These are phyloP conservation scores for Patella vulgata DNA, from an alignment of 1,140 invertebrate species.

Conservation along the genomic window DNA sequence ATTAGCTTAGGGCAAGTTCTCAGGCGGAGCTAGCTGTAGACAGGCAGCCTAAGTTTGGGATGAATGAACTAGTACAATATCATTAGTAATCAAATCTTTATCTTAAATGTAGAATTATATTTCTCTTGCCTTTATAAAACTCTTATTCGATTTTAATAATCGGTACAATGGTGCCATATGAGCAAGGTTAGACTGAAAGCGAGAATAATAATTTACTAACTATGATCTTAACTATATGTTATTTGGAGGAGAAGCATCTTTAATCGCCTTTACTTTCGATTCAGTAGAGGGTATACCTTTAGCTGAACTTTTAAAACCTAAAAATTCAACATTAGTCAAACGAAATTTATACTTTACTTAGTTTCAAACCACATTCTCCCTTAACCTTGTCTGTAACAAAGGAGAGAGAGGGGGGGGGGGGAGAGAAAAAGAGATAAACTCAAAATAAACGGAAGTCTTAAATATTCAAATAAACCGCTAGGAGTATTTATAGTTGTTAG, in stretches of 20 bases:
- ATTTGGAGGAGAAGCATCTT: slow-evolving; percentile 8
- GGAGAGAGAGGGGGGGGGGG: slow-evolving; percentile 47
- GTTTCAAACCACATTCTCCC: slow-evolving; percentile 7
- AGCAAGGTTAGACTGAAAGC: too few species aligned
- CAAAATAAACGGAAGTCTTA: slow-evolving; percentile 68
- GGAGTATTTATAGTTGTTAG: slow-evolving; percentile 61
- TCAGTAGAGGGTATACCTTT: slow-evolving; percentile 7
- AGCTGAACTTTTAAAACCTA: slow-evolving; percentile 6
- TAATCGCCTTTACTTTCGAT: too few species aligned
- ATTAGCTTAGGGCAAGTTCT: too few species aligned
- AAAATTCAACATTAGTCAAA: background rate
- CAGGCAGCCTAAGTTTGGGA: too few species aligned
- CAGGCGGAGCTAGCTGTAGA: too few species aligned
- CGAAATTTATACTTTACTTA: slow-evolving; percentile 25
- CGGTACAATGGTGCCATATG: too few species aligned
- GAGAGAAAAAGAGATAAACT: slow-evolving; percentile 69
- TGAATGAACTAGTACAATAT: too few species aligned
- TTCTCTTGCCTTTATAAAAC: too few species aligned
- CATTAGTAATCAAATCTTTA: too few species aligned
- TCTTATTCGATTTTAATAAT: too few species aligned
- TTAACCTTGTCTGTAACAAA: slow-evolving; percentile 17
- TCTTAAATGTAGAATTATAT: too few species aligned
- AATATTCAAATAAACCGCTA: too few species aligned
- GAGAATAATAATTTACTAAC: background rate
- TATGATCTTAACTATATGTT: slow-evolving; percentile 6